Percentiles rank a stretch among this genome's conserved stretches.
Evolutionary conservation across 2,888 invertebrate species (phyloP).

Genomic region (Scelioninae gen. 2): DNA sequence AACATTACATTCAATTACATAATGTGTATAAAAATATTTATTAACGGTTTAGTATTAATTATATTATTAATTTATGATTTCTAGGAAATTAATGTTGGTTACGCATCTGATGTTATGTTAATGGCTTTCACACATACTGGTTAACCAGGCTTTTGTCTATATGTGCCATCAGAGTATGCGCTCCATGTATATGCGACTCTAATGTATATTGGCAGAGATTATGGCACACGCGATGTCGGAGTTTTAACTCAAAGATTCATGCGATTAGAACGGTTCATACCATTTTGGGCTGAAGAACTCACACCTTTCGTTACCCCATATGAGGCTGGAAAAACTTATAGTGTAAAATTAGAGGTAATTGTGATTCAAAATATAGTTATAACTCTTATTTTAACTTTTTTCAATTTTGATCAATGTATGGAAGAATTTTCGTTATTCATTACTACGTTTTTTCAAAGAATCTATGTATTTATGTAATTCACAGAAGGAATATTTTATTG

Average conservation of each 20-base stretch:
- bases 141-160: slow-evolving; percentile 83
- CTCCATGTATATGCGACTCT: slow-evolving; percentile 84
- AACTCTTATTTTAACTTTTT: too few relatives aligned
- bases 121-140: slow-evolving; percentile 85
- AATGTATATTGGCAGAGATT: slow-evolving; percentile 81
- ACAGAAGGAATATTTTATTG: slow-evolving; percentile 81
- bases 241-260: slow-evolving; percentile 81
- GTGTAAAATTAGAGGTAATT: slow-evolving; percentile 78
- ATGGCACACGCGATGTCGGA: slow-evolving; percentile 82
- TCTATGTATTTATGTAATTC: too few relatives aligned
- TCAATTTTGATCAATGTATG: too few relatives aligned
- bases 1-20: not conserved
- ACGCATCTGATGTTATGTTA: slow-evolving; percentile 82
- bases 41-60: slow-evolving; percentile 3
- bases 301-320: slow-evolving; percentile 79
- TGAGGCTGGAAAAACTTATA: slow-evolving; percentile 80
- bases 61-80: slow-evolving; percentile 5
- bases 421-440: too few relatives aligned
- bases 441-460: too few relatives aligned
- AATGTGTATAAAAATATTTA: too few relatives aligned
- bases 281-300: slow-evolving; percentile 84
- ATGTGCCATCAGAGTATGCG: slow-evolving; percentile 84
- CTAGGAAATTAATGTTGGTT: slow-evolving; percentile 77
- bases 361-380: not conserved
- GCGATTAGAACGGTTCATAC: slow-evolving; percentile 83